Evolutionary conservation across 2,797 vertebrate genomes (phyloP), one percentile per base, ranked within the genome.

Genomic region (Alosa sapidissima): DNA sequence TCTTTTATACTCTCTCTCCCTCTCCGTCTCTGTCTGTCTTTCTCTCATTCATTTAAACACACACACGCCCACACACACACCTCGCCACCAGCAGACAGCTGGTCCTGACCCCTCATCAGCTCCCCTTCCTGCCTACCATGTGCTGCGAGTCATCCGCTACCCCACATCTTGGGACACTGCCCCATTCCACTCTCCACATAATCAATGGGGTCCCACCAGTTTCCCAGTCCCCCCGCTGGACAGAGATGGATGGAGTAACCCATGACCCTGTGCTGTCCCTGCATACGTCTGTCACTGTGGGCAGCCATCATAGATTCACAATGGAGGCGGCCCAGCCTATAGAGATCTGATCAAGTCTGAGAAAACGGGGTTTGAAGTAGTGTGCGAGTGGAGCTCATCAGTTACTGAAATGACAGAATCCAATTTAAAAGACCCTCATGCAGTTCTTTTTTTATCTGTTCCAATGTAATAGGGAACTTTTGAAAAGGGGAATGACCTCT

Each of bases 221-320:
- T 47, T 41, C 88, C 88, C 91, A 89, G 83, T 84, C 93, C 91
- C 87, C 81, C 65, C 81, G 89, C 89, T 90, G 89, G 96, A 94
- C 94, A 95, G 93, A 96, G 94, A 96, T 94, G 92, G 95, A 96
- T 95, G 90, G 91, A 91, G 84, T 89, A 85, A 88, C 91, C 91
- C 89, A 0, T 89, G 86, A 95, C 95, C 94, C 90, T 86, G 89
- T 88, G 92, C 89, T 92, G 91, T 92, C 87, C 87, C 86, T 81
- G 4, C 90, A 55, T 89, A 88, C 88, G 86, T 84, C 85, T 89
- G 83, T 92, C 92, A 92, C 93, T 92, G 88, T 91, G 91, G 88
- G 87, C 81, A 1, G 93, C 91, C 94, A 94, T 95, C 94, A 94
- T 89, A 86, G 92, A 90, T 92, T 87, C 90, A 95, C 94, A 93